These are phyloP conservation scores for Struthidea cinerea DNA, from an alignment of 2,113 vertebrate genomes.

Conservation along the genomic window DNA sequence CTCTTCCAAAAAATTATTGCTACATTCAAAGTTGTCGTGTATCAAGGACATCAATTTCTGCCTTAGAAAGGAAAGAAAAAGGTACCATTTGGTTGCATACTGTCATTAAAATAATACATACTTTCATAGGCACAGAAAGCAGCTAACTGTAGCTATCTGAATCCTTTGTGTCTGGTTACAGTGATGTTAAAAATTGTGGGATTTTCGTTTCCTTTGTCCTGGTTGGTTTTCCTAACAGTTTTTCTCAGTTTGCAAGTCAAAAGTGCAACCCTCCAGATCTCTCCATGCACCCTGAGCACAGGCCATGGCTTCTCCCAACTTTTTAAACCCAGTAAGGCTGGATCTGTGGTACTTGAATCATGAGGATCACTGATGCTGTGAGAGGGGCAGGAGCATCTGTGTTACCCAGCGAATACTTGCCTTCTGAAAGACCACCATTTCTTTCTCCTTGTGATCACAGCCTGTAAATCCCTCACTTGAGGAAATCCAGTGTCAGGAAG, in stretches of 20 bases:
- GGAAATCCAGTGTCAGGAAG: background rate
- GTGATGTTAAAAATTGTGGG: background rate
- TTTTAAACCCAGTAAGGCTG: background rate
- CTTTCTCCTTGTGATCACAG: background rate
- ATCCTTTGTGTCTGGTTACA: background rate
- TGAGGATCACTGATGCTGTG: accelerated
- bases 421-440: background rate
- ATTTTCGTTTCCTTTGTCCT: background rate
- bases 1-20: background rate
- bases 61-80: background rate
- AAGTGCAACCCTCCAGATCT: background rate
- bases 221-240: background rate
- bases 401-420: background rate
- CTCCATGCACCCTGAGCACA: background rate
- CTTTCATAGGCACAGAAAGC: background rate
- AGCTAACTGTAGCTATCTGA: background rate
- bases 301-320: background rate
- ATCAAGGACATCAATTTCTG: background rate
- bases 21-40: background rate
- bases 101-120: background rate
- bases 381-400: background rate
- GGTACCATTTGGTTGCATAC: background rate
- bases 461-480: background rate
- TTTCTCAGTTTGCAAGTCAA: background rate
- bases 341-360: background rate